phyloP scores from a whole-genome alignment of 1,140 invertebrate species.

The Eumaeus atala region DNA sequence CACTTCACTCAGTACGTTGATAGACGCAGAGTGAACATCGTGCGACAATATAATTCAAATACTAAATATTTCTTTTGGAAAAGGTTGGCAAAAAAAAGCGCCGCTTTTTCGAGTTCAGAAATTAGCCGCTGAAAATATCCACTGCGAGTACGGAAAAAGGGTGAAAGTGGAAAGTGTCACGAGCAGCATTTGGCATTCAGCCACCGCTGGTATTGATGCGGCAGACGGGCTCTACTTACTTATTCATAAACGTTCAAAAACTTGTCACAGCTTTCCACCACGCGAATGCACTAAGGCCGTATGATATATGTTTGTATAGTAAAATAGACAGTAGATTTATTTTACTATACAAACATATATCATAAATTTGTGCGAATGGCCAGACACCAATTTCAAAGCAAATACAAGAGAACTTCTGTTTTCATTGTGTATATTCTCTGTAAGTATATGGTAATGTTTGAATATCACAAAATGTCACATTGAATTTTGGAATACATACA shows the following conservation, averaged over 20 bases:
- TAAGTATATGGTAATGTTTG: not conserved
- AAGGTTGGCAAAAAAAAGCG: too few relatives aligned
- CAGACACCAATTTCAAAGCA: slow-evolving; percentile 12
- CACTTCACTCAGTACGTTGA: too few relatives aligned
- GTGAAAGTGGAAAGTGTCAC: slow-evolving; percentile 68
- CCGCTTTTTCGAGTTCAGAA: slow-evolving; percentile 28
- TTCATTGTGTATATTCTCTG: slow-evolving; percentile 27
- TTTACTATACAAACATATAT: slow-evolving; percentile 24
- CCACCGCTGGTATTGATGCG: slow-evolving; percentile 55
- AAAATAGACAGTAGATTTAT: too few relatives aligned
- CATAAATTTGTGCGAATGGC: slow-evolving; percentile 6
- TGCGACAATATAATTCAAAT: too few relatives aligned
- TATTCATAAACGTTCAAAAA: slow-evolving; percentile 70
- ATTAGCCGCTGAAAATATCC: slow-evolving; percentile 59
- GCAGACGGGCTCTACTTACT: slow-evolving; percentile 58
- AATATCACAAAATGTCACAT: slow-evolving; percentile 9
- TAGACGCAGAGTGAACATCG: too few relatives aligned
- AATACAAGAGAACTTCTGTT: slow-evolving; percentile 13
- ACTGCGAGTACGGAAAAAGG: slow-evolving; percentile 47
- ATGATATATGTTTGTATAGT: too few relatives aligned
- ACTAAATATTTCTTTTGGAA: too few relatives aligned
- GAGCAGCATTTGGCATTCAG: slow-evolving; percentile 64
- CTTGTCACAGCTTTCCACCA: slow-evolving; percentile 47
- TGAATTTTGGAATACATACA: not conserved
- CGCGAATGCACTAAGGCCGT: slow-evolving; percentile 31